Evolutionary conservation across 92 coral and sea anemone genomes (phyloP), one percentile per base, ranked within the genome.

Genomic region (Siderastrea siderea): DNA sequence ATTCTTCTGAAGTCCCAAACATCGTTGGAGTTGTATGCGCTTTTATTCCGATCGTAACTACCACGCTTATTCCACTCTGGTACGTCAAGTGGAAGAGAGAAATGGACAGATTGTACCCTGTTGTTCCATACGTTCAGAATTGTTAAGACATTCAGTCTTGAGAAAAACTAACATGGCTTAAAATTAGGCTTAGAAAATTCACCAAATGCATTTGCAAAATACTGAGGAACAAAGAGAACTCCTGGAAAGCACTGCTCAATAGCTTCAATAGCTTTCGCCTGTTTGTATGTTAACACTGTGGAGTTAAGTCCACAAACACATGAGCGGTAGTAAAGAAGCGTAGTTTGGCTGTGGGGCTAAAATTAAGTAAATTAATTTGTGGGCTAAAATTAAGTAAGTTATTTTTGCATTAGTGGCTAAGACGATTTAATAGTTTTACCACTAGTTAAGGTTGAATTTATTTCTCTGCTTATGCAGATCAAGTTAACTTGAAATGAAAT

Each of bases 21-120:
- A 71, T 97, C 79, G 89, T 92, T 16, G 99, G 99, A 16, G 86
- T 96, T 75, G 86, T 94, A 38, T 97, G 97, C 54, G 99, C 99
- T 6, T 97, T 94, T 78, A 88, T 97, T 57, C 98, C 99, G 7
- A 92, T 97, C 66, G 78, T 93, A 47, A 97, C 98, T 73, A 97
- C 99, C 5, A 93, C 99, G 16, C 93, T 97, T 10, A 96, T 97
- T 17, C 99, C 99, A 1, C 77, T 94, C 71, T 95, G 96, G 98
- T 95, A 93, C 76, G 49, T 95, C 58, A 94, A 90, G 19, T 95
- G 98, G 98, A 88, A 84, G 52, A 89, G 86, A 45, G 92, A 91
- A 17, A 91, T 91, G 3, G 98, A 95, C 53, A 70, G 80, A 78
- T 16, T 68, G 0, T 64, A 68, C 6, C 78, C 57, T 11, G 71